Base-by-base conservation (phyloP, 2,113 vertebrate genomes). In the Heptranchias perlo region DNA sequence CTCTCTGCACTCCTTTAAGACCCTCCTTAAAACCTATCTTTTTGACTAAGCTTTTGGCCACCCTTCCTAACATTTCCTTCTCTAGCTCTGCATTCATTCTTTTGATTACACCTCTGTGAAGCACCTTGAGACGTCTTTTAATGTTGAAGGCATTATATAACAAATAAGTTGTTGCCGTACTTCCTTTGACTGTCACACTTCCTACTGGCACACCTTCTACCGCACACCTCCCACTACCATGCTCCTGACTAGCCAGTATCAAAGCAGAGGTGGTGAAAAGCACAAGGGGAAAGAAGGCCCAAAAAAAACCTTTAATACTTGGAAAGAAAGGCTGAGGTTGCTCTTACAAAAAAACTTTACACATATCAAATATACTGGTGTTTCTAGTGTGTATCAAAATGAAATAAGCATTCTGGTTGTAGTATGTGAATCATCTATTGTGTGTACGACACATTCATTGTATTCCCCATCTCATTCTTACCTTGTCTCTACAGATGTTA, bases 401-500 rank as follows among this genome's bases (percentile, higher is more conserved):
- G 16, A n/a, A 89, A 49, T 31, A 47, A 21, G 31, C 86, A 89
- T 58, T 58, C 25, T 31, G 52, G 14, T 58, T 91, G 39, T 91
- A 44, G 16, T 64, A 8, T 35, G 31, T 4, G 7, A 11, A 67
- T 13, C 39, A 94, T 35, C n/a, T 67, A 23, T 11, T 49, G 25
- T 16, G 35, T 44, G 31, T 8, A n/a, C 16, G 35, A 35, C 52
- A 58, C 23, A 35, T 94, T 47, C 44, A 35, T 49, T 67, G 61
- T 49, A 47, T 67, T 44, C 39, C 5, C 58, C 44, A 31, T 67
- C 23, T 95, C 94, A 95, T 28, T 13, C 52, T 97, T 96, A 96
- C 96, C 69, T 96, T 78, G 23, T 95, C 54, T 95, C 31, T 64
- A 44, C 96, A 99, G 99, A 99, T 98, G 98, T 99, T 96, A 99